These are phyloP conservation scores for Eucera pruinosa DNA, from an alignment of 2,888 invertebrate species.

Conservation along the genomic window DNA sequence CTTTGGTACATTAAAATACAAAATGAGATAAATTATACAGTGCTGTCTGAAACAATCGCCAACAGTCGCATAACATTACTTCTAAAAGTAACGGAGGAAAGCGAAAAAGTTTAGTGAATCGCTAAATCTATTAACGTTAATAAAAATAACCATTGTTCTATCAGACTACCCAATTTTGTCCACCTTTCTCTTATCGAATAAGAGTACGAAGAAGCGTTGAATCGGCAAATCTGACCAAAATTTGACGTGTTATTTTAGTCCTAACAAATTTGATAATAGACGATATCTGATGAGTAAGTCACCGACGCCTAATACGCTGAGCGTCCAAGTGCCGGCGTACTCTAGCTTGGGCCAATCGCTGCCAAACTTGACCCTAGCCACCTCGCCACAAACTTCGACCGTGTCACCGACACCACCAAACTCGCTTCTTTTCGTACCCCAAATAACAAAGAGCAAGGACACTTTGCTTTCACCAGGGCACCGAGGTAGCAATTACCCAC, in stretches of 20 bases:
- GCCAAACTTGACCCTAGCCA: slow-evolving; percentile 88
- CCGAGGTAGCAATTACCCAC: slow-evolving; percentile 77
- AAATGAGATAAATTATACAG: too few species aligned
- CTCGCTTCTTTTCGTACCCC: slow-evolving; percentile 84
- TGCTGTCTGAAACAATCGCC: too few species aligned
- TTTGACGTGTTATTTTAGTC: slow-evolving; percentile 53
- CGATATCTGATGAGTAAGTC: slow-evolving; percentile 83
- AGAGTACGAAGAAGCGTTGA: too few species aligned
- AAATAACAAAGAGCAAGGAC: slow-evolving; percentile 84
- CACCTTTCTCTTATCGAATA: too few species aligned
- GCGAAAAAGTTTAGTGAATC: too few species aligned
- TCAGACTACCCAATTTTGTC: too few species aligned
- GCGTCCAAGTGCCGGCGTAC: slow-evolving; percentile 88
- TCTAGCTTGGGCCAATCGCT: slow-evolving; percentile 91
- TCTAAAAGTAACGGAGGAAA: too few species aligned
- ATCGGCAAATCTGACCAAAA: slow-evolving; percentile 35
- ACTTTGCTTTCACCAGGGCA: slow-evolving; percentile 83
- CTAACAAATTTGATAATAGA: slow-evolving; percentile 74
- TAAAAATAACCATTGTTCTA: too few species aligned
- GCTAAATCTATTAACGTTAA: too few species aligned
- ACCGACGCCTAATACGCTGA: slow-evolving; percentile 89
- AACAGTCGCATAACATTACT: too few species aligned
- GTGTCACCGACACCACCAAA: slow-evolving; percentile 83
- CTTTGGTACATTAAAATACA: too few species aligned
- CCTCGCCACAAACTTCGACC: slow-evolving; percentile 83